A percentile compares a stretch with the other conserved stretches of the same genome.
Conservation (phyloP, 1,140 invertebrate species). For the Papilio aristodemus region DNA sequence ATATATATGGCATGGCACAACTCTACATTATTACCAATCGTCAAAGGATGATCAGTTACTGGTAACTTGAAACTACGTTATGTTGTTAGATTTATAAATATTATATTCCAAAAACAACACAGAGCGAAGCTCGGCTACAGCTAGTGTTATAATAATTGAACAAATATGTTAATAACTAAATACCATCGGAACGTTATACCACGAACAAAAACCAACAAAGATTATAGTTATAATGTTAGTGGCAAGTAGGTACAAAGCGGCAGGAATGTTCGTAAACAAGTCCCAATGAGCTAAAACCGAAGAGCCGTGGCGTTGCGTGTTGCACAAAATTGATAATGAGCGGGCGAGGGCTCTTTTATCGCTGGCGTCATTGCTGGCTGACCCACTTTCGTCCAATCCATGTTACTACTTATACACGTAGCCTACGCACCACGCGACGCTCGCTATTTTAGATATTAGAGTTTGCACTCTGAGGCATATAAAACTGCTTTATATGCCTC, state of each 20-base stretch:
- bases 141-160: no score
- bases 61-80: no score
- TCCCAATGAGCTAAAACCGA: neutral
- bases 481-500: no score
- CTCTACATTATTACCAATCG: no score
- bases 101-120: no score
- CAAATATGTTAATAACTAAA: neutral
- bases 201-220: neutral
- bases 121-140: no score
- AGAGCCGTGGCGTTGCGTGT: conserved; percentile 36
- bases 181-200: neutral
- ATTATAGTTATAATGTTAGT: neutral
- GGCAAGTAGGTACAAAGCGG: neutral
- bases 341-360: conserved; percentile 69
- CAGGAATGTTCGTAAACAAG: neutral
- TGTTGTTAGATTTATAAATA: no score
- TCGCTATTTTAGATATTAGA: conserved; percentile 11
- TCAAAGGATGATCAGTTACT: no score
- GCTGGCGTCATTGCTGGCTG: conserved; percentile 72
- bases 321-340: conserved; percentile 74
- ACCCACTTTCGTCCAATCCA: conserved; percentile 73
- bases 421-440: conserved; percentile 50
- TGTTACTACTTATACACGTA: conserved; percentile 65
- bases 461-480: no score
- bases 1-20: no score